Evolutionary conservation across 2,113 vertebrate genomes (phyloP).

Genomic region (Caranx melampygus): DNA sequence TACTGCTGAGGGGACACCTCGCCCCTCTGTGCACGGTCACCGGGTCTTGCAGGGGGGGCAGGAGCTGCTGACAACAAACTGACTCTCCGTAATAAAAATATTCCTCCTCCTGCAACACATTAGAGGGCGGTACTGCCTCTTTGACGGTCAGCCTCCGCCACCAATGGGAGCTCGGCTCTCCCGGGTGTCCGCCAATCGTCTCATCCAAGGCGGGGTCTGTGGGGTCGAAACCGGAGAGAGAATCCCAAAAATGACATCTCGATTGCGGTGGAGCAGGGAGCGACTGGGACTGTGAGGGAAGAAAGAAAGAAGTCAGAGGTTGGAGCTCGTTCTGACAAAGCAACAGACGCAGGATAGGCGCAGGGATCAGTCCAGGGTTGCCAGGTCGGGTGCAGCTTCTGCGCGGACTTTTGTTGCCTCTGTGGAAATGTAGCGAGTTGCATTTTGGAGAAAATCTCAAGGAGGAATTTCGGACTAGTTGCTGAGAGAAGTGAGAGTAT

Average conservation of each 20-base stretch:
- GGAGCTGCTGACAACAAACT: slow-evolving; percentile 12
- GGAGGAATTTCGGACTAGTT: slow-evolving; percentile 41
- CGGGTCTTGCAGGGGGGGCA: slow-evolving; percentile 45
- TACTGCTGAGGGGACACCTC: slow-evolving; percentile 2
- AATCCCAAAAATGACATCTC: slow-evolving; percentile 82
- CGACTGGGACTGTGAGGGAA: slow-evolving; percentile 50
- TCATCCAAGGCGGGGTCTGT: slow-evolving; percentile 60
- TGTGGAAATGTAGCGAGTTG: slow-evolving; percentile 57
- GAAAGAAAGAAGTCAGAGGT: slow-evolving; percentile 37
- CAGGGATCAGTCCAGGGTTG: slow-evolving; percentile 23
- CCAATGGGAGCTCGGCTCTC: slow-evolving; percentile 46
- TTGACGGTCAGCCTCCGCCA: slow-evolving; percentile 33
- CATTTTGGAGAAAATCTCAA: slow-evolving; percentile 31
- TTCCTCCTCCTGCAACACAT: slow-evolving; percentile 67
- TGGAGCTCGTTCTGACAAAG: neutral
- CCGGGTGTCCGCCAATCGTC: slow-evolving; percentile 65
- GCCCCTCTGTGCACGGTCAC: neutral
- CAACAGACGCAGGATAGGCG: neutral
- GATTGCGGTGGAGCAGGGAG: slow-evolving; percentile 69
- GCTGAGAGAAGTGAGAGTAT: slow-evolving; percentile 59
- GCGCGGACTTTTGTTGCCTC: slow-evolving; percentile 33
- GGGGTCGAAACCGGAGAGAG: slow-evolving; percentile 69
- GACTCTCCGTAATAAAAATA: slow-evolving; percentile 9
- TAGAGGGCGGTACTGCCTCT: slow-evolving; percentile 35
- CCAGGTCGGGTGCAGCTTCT: slow-evolving; percentile 7